These are phyloP conservation scores for Drosophila aff. DNA, from an alignment of 1,140 invertebrate genomes.

Conservation along the genomic window DNA sequence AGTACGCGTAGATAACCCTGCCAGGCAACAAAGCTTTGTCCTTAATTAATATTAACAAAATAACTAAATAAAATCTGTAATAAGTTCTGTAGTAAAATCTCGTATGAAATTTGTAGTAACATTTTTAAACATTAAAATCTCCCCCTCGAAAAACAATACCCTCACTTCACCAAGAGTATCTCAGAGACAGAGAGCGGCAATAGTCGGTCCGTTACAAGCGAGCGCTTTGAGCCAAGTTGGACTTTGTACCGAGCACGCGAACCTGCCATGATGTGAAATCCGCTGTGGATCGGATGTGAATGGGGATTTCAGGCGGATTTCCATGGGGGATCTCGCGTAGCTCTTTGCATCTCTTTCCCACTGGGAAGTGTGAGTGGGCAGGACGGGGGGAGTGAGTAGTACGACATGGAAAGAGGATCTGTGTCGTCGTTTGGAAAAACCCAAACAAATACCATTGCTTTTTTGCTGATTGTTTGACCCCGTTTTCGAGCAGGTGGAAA, in stretches of 20 bases:
- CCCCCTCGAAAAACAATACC: not conserved
- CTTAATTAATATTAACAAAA: not conserved
- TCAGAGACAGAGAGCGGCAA: constrained; percentile 4
- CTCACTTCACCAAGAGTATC: not conserved
- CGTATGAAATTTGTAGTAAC: too few relatives aligned
- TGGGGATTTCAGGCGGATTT: constrained; percentile 30
- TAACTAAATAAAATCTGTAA: not conserved
- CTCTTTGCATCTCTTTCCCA: constrained; percentile 5
- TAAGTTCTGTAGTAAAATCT: not conserved
- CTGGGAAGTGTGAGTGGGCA: not conserved
- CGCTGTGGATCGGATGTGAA: constrained; percentile 40
- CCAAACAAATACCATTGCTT: constrained; percentile 31
- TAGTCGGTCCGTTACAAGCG: constrained; percentile 48
- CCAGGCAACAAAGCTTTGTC: too few relatives aligned
- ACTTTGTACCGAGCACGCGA: constrained; percentile 60
- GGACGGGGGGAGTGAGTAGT: not conserved
- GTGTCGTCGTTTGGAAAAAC: not conserved
- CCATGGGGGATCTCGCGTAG: constrained; percentile 11
- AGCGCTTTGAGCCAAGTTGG: constrained; percentile 49
- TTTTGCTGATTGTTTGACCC: constrained; percentile 32
- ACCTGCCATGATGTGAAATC: constrained; percentile 47
- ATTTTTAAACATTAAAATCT: not conserved
- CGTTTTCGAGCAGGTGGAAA: constrained; percentile 45
- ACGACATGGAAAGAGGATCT: constrained; percentile 19
- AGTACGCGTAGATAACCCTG: too few relatives aligned